Conservation (phyloP, 2,797 vertebrate genomes). For the Danio choprae region DNA sequence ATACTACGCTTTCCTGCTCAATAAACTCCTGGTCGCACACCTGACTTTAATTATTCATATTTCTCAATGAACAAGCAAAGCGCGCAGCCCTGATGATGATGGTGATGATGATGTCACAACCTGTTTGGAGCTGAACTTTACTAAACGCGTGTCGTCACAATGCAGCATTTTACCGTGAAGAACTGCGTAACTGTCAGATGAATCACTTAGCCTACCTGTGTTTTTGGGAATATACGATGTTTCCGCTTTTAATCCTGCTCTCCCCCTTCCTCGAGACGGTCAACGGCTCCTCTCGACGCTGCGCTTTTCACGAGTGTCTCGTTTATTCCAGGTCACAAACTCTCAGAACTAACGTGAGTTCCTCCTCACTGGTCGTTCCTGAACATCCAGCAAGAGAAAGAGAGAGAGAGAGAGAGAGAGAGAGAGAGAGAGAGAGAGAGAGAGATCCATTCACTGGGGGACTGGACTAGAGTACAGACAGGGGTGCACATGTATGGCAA, state of each 20-base stretch:
- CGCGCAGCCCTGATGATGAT: slow-evolving; percentile 45
- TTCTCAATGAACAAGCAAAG: slow-evolving; percentile 18
- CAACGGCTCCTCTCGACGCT: not conserved
- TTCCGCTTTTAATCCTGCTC: slow-evolving; percentile 26
- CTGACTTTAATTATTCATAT: slow-evolving; percentile 35
- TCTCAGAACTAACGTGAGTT: slow-evolving; percentile 63
- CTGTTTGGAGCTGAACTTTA: slow-evolving; percentile 7
- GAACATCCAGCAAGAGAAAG: slow-evolving; percentile 62
- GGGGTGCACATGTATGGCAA: slow-evolving; percentile 18
- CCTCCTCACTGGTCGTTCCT: slow-evolving; percentile 66
- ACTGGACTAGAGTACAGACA: slow-evolving; percentile 19
- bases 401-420: not conserved
- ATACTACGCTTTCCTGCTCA: slow-evolving; percentile 25
- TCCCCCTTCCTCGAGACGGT: slow-evolving; percentile 60
- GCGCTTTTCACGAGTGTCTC: slow-evolving; percentile 46
- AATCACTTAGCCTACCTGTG: slow-evolving; percentile 44
- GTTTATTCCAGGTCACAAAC: slow-evolving; percentile 58
- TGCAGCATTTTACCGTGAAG: slow-evolving; percentile 31
- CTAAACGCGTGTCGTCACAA: slow-evolving; percentile 39
- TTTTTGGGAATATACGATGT: slow-evolving; percentile 22
- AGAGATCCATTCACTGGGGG: slow-evolving; percentile 46
- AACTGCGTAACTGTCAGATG: slow-evolving; percentile 11
- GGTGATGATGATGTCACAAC: slow-evolving; percentile 10
- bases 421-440: slow-evolving; percentile 57
- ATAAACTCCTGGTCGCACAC: slow-evolving; percentile 36